A percentile compares a stretch with the other conserved stretches of the same genome.
These are phyloP conservation scores for Panthera uncia DNA, from an alignment of 2,113 vertebrate species.

Conservation along the genomic window DNA sequence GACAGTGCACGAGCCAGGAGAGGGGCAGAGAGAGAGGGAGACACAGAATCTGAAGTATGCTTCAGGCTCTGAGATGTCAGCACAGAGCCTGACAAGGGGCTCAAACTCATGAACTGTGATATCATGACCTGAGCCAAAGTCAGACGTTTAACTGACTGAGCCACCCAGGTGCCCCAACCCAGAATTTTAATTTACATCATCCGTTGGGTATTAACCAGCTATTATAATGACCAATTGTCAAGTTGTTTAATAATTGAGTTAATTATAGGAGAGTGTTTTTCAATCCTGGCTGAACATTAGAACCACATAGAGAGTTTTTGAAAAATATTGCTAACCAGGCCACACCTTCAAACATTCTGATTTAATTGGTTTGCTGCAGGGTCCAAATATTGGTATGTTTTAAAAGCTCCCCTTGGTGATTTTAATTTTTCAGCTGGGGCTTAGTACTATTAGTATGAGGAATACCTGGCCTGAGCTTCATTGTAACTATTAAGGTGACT, in stretches of 20 bases:
- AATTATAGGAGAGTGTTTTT: background rate
- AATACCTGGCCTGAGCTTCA: background rate
- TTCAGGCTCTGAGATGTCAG: too few species aligned
- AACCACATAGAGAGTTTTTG: background rate
- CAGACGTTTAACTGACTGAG: too few species aligned
- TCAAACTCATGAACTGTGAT: too few species aligned
- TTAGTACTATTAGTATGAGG: background rate
- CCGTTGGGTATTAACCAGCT: background rate
- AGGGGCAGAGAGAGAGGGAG: too few species aligned
- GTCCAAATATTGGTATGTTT: background rate
- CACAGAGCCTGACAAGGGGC: too few species aligned
- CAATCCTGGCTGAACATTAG: background rate
- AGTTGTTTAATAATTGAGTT: constrained; percentile 45
- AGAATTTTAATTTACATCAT: background rate
- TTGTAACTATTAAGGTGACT: background rate
- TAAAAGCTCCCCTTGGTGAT: background rate
- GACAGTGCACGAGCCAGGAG: too few species aligned
- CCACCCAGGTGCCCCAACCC: background rate
- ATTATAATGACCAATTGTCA: background rate
- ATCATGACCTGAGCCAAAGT: too few species aligned
- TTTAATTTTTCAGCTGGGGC: background rate
- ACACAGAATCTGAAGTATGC: too few species aligned
- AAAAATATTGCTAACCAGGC: background rate
- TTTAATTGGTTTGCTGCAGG: background rate
- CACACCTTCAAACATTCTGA: background rate